These are phyloP conservation scores for Delia radicum DNA, from an alignment of 1,140 invertebrate genomes.

Conservation along the genomic window DNA sequence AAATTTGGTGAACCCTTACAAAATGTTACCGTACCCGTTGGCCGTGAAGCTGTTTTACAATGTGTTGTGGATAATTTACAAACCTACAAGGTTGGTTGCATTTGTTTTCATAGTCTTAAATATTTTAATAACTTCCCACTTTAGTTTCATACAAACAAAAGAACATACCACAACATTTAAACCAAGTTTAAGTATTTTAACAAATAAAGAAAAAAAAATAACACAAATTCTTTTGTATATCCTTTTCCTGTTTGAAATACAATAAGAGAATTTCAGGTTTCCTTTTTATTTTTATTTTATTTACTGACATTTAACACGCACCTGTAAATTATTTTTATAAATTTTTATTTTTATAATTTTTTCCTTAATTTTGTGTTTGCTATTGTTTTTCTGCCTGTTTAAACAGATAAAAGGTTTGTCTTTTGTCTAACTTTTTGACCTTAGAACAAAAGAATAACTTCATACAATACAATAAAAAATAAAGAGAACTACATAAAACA, in stretches of 20 bases:
- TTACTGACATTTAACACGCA: not conserved
- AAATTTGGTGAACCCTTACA: conserved; percentile 71
- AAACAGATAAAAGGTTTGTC: not conserved
- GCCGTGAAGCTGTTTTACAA: conserved; percentile 70
- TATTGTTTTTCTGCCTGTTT: not conserved
- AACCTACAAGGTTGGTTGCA: conserved; percentile 66
- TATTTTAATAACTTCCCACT: not conserved
- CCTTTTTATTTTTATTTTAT: not conserved
- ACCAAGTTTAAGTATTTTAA: not conserved
- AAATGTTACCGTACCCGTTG: conserved; percentile 73
- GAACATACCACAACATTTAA: not conserved
- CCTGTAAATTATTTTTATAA: not conserved
- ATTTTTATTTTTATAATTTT: not conserved
- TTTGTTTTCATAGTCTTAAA: not conserved
- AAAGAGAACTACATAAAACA: not conserved
- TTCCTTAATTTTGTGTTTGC: not conserved
- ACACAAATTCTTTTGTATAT: not conserved
- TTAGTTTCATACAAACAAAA: not conserved
- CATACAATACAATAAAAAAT: not conserved
- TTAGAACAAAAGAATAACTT: not conserved
- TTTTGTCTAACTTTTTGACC: not conserved
- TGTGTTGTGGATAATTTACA: conserved; percentile 75
- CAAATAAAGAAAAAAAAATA: not conserved
- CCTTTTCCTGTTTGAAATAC: not conserved
- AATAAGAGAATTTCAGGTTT: too few species aligned